These are phyloP conservation scores for Hecatera dysodea DNA, from an alignment of 2,888 invertebrate genomes.

Conservation along the genomic window DNA sequence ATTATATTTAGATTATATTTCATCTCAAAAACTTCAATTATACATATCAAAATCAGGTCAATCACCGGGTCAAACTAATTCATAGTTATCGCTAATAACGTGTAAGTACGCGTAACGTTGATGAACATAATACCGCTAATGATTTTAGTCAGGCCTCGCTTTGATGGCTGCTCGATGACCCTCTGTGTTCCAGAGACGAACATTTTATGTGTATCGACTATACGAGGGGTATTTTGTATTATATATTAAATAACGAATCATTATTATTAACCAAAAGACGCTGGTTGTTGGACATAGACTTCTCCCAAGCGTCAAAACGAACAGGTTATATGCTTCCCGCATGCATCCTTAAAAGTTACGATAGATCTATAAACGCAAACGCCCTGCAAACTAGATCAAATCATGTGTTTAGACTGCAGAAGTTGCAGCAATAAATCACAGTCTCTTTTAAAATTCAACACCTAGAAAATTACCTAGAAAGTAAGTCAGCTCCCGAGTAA, in stretches of 20 bases:
- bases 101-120: conserved; percentile 13
- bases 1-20: too few relatives aligned
- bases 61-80: not conserved
- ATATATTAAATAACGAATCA: not conserved
- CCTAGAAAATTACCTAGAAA: not conserved
- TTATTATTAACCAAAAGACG: too few relatives aligned
- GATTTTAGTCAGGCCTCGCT: conserved; percentile 35
- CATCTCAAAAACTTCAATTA: too few relatives aligned
- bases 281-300: too few relatives aligned
- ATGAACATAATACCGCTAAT: conserved; percentile 30
- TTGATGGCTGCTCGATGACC: conserved; percentile 34
- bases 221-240: not conserved
- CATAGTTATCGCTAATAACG: conserved; percentile 28
- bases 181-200: conserved; percentile 9
- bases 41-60: not conserved
- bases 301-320: too few relatives aligned
- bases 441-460: not conserved
- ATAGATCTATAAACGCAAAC: too few relatives aligned
- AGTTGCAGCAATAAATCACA: too few relatives aligned
- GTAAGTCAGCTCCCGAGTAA: not conserved
- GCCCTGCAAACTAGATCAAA: too few relatives aligned
- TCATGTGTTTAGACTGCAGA: too few relatives aligned
- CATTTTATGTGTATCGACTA: not conserved
- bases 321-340: too few relatives aligned
- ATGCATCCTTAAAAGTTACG: too few relatives aligned